These are phyloP conservation scores for Seira musarum DNA, from an alignment of 2,888 invertebrate genomes.

Conservation along the genomic window DNA sequence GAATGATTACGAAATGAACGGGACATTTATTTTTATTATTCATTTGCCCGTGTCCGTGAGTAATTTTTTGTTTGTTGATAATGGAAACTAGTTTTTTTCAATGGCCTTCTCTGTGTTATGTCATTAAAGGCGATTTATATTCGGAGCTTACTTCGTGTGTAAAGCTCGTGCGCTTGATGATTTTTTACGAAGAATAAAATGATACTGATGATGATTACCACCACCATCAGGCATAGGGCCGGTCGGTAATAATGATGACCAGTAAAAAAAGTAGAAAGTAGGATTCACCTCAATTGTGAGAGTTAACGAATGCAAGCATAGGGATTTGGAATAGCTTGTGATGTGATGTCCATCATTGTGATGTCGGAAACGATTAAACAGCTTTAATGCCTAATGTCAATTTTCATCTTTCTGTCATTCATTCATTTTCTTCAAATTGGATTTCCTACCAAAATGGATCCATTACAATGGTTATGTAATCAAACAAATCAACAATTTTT, in stretches of 20 bases:
- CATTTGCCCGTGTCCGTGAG: background rate
- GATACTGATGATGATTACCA: too few relatives aligned
- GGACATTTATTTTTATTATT: background rate
- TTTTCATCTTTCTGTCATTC: background rate
- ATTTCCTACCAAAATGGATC: conserved; percentile 21
- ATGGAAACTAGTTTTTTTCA: conserved; percentile 6
- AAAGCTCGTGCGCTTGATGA: background rate
- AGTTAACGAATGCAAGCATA: too few relatives aligned
- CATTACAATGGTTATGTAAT: background rate
- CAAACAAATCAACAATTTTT: conserved; percentile 8
- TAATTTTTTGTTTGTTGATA: conserved; percentile 4
- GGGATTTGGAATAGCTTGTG: too few relatives aligned
- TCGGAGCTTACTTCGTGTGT: background rate
- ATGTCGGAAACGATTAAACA: too few relatives aligned
- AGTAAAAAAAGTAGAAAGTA: too few relatives aligned
- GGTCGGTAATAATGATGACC: too few relatives aligned
- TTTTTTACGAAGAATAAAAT: background rate
- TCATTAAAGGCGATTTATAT: background rate
- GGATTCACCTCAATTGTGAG: too few relatives aligned
- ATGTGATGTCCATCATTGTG: too few relatives aligned
- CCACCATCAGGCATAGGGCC: too few relatives aligned
- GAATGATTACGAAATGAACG: background rate
- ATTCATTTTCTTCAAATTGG: conserved; percentile 8
- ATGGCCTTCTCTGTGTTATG: background rate
- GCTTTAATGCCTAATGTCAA: too few relatives aligned